phyloP scores from a whole-genome alignment of 2,888 invertebrate species.

The Falcaria lacertinaria region DNA sequence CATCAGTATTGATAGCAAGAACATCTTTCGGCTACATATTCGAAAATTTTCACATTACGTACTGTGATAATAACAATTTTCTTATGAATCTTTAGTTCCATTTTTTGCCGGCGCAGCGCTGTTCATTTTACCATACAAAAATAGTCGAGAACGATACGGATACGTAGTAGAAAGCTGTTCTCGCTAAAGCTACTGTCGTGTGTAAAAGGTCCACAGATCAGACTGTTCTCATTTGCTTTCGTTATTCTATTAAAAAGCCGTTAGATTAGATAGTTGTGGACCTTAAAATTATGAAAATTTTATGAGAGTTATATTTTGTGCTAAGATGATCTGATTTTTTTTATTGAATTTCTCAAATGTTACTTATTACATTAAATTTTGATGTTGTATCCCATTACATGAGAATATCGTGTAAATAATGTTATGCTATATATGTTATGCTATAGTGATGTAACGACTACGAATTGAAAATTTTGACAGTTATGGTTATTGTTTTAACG shows the following conservation, averaged over 20 bases:
- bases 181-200: too few species aligned
- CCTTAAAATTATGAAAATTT: constrained; percentile 36
- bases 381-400: constrained; percentile 15
- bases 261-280: constrained; percentile 20
- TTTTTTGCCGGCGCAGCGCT: too few species aligned
- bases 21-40: too few species aligned
- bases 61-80: too few species aligned
- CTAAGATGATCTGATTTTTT: constrained; percentile 24
- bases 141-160: too few species aligned
- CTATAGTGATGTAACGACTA: neutral
- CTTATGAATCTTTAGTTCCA: too few species aligned
- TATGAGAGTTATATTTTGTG: constrained; percentile 48
- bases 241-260: constrained; percentile 9
- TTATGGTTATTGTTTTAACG: neutral
- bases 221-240: constrained; percentile 12
- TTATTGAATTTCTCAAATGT: constrained; percentile 19
- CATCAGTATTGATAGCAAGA: too few species aligned
- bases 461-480: neutral
- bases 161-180: too few species aligned
- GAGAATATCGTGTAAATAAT: neutral
- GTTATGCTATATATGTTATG: neutral
- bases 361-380: constrained; percentile 13
- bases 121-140: too few species aligned
- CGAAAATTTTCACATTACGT: too few species aligned
- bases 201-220: constrained; percentile 39